Conservation (phyloP, 35 echinoderm and acorn worm species). For the Amphiura filiformis region DNA sequence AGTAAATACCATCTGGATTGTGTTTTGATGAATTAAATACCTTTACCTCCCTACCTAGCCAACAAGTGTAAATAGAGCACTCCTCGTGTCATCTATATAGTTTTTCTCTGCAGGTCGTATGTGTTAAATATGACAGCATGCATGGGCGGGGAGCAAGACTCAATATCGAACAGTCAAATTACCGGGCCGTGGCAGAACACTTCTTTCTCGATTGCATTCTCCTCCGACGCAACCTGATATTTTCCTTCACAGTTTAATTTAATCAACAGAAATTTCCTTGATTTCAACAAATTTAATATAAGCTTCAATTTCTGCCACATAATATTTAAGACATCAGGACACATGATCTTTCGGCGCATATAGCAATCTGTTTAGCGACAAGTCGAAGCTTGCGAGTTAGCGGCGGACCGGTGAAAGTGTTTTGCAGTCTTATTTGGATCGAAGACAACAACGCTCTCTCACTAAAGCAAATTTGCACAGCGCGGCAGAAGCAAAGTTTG, state of each 20-base stretch:
- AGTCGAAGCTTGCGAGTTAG: background rate
- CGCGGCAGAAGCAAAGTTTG: background rate
- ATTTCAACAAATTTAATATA: conserved; percentile 12
- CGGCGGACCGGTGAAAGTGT: background rate
- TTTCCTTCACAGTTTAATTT: background rate
- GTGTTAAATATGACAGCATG: too few species aligned
- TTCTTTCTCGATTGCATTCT: background rate
- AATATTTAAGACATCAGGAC: background rate
- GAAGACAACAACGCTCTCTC: background rate
- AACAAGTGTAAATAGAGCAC: too few species aligned
- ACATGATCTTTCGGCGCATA: background rate
- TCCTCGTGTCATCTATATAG: too few species aligned
- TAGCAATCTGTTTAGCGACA: background rate
- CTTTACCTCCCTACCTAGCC: too few species aligned
- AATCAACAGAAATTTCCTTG: conserved; percentile 6
- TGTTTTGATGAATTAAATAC: too few species aligned
- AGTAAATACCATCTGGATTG: too few species aligned
- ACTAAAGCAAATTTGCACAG: background rate
- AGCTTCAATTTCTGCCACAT: conserved; percentile 10
- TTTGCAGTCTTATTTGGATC: background rate
- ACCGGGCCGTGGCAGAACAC: background rate
- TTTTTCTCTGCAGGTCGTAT: too few species aligned
- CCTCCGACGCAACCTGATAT: conserved; percentile 2
- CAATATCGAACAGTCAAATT: conserved; percentile 5
- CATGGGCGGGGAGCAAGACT: background rate